phyloP scores from a whole-genome alignment of 2,888 invertebrate species.

The Catocala sponsa region DNA sequence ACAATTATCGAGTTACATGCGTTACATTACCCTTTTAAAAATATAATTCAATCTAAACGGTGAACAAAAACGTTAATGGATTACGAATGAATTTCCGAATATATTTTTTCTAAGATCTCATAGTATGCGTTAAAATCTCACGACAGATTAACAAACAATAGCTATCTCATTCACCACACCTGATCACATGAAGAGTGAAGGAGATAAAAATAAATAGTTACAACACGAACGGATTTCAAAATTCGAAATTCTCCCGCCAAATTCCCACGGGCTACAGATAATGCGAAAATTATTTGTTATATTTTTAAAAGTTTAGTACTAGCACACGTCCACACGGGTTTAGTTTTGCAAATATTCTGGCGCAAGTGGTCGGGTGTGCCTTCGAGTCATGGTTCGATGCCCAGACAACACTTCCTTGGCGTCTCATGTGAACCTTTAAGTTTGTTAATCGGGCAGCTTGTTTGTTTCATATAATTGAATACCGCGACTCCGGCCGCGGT shows the following conservation, averaged over 20 bases:
- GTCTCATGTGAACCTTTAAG: constrained; percentile 74
- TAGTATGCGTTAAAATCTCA: constrained; percentile 16
- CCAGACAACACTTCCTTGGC: constrained; percentile 71
- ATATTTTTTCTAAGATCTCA: constrained; percentile 16
- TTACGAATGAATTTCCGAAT: constrained; percentile 1
- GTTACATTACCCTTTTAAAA: constrained; percentile 21
- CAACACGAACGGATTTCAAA: constrained; percentile 30
- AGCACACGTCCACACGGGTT: constrained; percentile 74
- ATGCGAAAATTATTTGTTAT: constrained; percentile 36
- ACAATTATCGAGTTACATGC: neutral
- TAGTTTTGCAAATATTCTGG: constrained; percentile 80
- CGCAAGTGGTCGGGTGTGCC: constrained; percentile 79
- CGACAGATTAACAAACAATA: constrained; percentile 18
- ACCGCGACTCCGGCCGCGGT: constrained; percentile 22
- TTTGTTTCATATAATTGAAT: constrained; percentile 18
- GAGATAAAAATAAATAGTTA: constrained; percentile 20
- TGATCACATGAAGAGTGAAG: constrained; percentile 18
- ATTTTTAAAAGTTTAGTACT: constrained; percentile 52
- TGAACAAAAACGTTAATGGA: constrained; percentile 22
- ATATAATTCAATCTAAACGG: neutral
- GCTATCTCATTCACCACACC: constrained; percentile 29
- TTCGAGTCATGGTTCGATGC: constrained; percentile 69
- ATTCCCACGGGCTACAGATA: constrained; percentile 39
- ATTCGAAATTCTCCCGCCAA: constrained; percentile 43
- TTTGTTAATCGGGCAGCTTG: constrained; percentile 66